Percentiles rank a stretch among this genome's conserved stretches.
Evolutionary conservation across 2,797 vertebrate genomes (phyloP).

Genomic region (Arctocebus calabarensis): DNA sequence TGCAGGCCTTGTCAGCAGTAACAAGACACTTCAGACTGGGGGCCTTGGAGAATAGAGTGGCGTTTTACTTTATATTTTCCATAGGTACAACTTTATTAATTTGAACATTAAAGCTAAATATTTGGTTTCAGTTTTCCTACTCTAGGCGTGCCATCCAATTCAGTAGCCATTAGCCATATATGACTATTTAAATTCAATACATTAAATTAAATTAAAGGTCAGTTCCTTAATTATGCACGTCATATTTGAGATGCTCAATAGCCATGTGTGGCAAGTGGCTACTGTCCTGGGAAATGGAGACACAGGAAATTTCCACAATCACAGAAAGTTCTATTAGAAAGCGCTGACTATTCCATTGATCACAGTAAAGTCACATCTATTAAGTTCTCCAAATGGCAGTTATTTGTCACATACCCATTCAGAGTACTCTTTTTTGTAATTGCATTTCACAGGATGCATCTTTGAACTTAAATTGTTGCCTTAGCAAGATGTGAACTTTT

Average conservation of each 20-base stretch:
- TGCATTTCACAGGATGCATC: not conserved
- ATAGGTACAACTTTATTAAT: not conserved
- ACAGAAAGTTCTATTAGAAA: not conserved
- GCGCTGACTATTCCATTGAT: not conserved
- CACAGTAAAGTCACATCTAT: not conserved
- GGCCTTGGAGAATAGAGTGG: not conserved
- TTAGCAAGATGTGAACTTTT: not conserved
- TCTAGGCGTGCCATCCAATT: not conserved
- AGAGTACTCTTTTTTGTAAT: not conserved
- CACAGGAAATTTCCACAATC: not conserved
- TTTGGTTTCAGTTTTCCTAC: not conserved
- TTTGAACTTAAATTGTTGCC: not conserved
- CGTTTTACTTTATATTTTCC: not conserved
- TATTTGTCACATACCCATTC: not conserved
- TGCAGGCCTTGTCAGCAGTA: not conserved
- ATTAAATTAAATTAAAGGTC: not conserved
- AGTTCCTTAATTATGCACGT: not conserved
- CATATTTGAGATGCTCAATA: not conserved
- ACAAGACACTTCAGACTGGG: not conserved
- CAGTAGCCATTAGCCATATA: not conserved
- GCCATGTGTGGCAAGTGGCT: not conserved
- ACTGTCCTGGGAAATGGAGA: not conserved
- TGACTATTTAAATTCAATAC: not conserved
- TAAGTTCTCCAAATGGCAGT: not conserved
- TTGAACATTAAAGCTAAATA: constrained; percentile 14